Base-by-base conservation (phyloP, 1,140 invertebrate species). In the Saccostrea echinata region DNA sequence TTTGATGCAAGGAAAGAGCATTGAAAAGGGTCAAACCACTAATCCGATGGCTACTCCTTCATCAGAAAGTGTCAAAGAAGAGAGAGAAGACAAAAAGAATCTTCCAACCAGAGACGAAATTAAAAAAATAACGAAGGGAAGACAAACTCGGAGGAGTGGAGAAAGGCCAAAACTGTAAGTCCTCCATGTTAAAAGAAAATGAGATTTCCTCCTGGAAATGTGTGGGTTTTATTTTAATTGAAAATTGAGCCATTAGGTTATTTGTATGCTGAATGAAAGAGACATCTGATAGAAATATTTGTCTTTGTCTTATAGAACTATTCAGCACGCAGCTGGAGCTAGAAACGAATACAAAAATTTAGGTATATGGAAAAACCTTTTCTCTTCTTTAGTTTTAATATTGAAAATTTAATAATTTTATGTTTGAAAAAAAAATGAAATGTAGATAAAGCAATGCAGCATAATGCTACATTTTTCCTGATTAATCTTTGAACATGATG, bases 321-420 rank as follows among this genome's bases (percentile, higher is more conserved):
- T 21, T 21, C 55, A 61, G 21, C 55, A n/a, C 55, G n/a, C 55
- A 16, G n/a, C 55, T 21, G 16, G 55, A 80, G 8, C 27, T 8
- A 80, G 24, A 80, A 80, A 80, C 35, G 71, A 80, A 80, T 80
- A 33, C 8, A 80, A 80, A 21, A 80, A 80, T 18, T 80, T 80
- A 27, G 71, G 71, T 80, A 80, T 16, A 30, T 80, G 4, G 9
- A 43, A 43, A 43, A 43, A 8, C 43, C 1, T 6, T 3, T 43
- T 43, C 6, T 1, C 35, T 1, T 6, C 35, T n/a, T n/a, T 43
- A 43, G 1, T 43, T 3, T 43, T 1, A 43, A 3, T 43, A 43
- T 43, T 43, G 35, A 43, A 3, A 43, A 43, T 43, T 3, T 43
- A 3, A 43, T 43, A 43, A 43, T 43, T 43, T 43, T 43, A 43